Conservation (phyloP, 2,888 invertebrate species). For the Caenorhabditis sp. region DNA sequence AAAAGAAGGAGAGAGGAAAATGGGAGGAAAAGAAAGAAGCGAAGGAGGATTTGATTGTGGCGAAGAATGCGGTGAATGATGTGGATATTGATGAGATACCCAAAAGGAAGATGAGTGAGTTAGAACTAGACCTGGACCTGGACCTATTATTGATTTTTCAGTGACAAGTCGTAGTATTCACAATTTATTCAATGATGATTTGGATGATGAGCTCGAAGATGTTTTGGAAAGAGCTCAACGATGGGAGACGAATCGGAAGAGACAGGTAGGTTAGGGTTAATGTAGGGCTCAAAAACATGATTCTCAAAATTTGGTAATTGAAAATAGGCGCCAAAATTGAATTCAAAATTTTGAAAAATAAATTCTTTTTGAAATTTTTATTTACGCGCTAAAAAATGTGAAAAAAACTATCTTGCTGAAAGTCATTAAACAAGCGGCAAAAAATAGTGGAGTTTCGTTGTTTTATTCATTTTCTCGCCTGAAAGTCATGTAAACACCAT, state of each 20-base stretch:
- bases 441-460: too few relatives aligned
- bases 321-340: too few relatives aligned
- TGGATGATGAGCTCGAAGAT: conserved; percentile 27
- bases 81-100: neutral
- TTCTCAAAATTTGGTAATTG: neutral
- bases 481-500: too few relatives aligned
- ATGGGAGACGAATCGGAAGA: conserved; percentile 26
- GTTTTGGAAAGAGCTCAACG: conserved; percentile 33
- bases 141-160: conserved; percentile 7
- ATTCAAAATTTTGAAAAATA: too few relatives aligned
- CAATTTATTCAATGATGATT: conserved; percentile 27
- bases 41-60: too few relatives aligned
- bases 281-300: neutral
- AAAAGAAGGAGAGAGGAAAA: neutral
- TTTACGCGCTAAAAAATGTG: too few relatives aligned
- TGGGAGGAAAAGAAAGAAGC: neutral
- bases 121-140: neutral
- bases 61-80: neutral
- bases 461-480: too few relatives aligned
- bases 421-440: too few relatives aligned
- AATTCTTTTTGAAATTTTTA: too few relatives aligned
- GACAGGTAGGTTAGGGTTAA: conserved; percentile 9
- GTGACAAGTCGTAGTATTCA: conserved; percentile 35
- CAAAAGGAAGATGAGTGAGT: neutral
- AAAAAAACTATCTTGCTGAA: too few relatives aligned